Evolutionary conservation across 1,140 invertebrate genomes (phyloP), one percentile per base, ranked within the genome.

Genomic region (Oreohelix idahoensis): DNA sequence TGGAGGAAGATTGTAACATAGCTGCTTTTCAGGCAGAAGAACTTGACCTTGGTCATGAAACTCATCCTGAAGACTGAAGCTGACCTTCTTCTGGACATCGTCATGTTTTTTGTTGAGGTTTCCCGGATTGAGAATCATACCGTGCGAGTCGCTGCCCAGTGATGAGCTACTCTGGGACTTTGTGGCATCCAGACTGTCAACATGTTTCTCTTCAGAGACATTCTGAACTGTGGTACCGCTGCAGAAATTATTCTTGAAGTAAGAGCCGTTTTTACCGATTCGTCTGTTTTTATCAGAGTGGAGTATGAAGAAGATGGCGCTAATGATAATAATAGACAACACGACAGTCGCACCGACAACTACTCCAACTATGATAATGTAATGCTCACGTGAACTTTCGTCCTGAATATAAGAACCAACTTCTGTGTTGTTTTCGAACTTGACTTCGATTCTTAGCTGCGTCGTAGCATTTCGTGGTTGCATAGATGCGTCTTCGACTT

Each of bases 321-420:
- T 76, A 66, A 87, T 83, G 75, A 87, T 87, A 78, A 87, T 84
- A 5, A 84, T 66, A 1, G 86, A 87, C 10, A 87, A 39, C 8
- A 87, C 69, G 38, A 81, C 32, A 0, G 86, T 87, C 1, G 83
- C 86, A 29, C 81, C 86, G 8, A 79, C 86, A 29, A 87, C 83
- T 36, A 83, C 80, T 4, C 79, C 86, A n/a, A 84, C 86, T 49
- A 87, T 87, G 42, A 87, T 58, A 39, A 87, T 45, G 49, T 87
- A 87, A 29, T 78, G 79, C 20, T 85, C 86, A 45, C 84, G 82
- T 69, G 29, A 45, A 15, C 29, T 36, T 39, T 49, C 38, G 11
- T 35, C 36, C 20, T 69, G 39, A 8, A 11, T 23, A n/a, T 32
- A 66, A 29, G 29, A 32, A 32, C n/a, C 5, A 1, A 17, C 35